A percentile compares a stretch with the other conserved stretches of the same genome.
Conservation (phyloP, 2,888 invertebrate species). For the Macrophya alboannulata region DNA sequence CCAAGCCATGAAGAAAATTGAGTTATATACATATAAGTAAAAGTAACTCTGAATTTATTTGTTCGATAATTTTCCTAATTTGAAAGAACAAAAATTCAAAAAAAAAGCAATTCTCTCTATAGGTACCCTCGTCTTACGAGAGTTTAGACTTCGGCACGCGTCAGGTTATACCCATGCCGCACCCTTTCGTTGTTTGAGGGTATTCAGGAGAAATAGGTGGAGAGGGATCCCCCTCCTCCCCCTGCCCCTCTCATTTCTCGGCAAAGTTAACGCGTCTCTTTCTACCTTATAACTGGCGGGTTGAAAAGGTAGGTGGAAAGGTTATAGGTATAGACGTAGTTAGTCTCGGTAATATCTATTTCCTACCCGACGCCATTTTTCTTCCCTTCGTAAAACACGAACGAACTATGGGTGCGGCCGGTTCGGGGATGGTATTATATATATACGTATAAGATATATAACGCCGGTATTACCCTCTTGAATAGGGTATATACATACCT, state of each 20-base stretch:
- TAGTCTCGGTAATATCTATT: conserved; percentile 76
- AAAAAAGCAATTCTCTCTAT: not conserved
- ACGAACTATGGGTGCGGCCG: conserved; percentile 45
- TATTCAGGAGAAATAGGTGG: not conserved
- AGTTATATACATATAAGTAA: no score
- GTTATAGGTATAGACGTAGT: conserved; percentile 24
- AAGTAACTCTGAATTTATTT: no score
- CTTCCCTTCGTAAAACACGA: conserved; percentile 72
- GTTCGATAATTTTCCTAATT: not conserved
- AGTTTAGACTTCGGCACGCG: conserved; percentile 67
- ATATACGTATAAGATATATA: conserved; percentile 41
- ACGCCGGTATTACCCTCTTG: conserved; percentile 21
- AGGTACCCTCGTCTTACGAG: conserved; percentile 30
- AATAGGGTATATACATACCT: not conserved
- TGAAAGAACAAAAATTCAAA: not conserved
- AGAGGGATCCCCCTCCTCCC: not conserved
- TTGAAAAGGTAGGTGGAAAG: not conserved
- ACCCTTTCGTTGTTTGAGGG: conserved; percentile 64
- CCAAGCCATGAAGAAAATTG: no score
- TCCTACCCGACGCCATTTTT: conserved; percentile 74
- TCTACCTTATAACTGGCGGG: conserved; percentile 13
- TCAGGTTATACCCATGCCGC: conserved; percentile 68
- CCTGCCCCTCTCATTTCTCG: not conserved
- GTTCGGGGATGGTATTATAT: conserved; percentile 35
- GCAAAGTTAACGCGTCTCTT: conserved; percentile 5